phyloP scores from a whole-genome alignment of 2,113 vertebrate genomes.

The Nyctereutes procyonoides region DNA sequence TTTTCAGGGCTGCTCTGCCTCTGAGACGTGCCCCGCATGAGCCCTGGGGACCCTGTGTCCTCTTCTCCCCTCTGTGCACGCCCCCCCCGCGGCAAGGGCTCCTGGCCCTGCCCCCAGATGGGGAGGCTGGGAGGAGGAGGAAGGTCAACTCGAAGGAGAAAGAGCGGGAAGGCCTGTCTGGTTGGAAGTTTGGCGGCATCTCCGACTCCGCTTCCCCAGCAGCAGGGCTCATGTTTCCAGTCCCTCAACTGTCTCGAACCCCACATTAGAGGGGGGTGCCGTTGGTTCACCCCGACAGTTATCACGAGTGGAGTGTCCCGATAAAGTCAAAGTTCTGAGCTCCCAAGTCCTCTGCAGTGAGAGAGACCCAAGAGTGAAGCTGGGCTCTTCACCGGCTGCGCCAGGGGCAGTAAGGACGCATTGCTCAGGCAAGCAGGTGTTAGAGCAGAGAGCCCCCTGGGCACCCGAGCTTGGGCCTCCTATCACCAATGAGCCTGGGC shows the following conservation, averaged over 20 bases:
- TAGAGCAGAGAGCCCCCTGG: too few relatives aligned
- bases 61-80: too few relatives aligned
- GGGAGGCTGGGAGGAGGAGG: too few relatives aligned
- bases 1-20: background rate
- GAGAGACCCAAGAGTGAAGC: background rate
- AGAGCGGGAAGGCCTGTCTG: background rate
- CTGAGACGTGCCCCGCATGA: background rate
- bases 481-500: too few relatives aligned
- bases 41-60: rapidly evolving
- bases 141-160: background rate
- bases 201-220: background rate
- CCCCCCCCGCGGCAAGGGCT: background rate
- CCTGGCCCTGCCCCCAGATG: background rate
- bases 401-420: too few relatives aligned
- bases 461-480: too few relatives aligned
- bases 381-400: background rate
- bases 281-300: background rate
- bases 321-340: background rate
- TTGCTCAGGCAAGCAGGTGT: too few relatives aligned
- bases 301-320: background rate
- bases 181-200: background rate
- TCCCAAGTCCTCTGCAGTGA: background rate
- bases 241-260: background rate
- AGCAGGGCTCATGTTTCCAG: background rate
- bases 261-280: background rate